phyloP scores from a whole-genome alignment of 2,113 vertebrate species.

The Alligator sinensis region DNA sequence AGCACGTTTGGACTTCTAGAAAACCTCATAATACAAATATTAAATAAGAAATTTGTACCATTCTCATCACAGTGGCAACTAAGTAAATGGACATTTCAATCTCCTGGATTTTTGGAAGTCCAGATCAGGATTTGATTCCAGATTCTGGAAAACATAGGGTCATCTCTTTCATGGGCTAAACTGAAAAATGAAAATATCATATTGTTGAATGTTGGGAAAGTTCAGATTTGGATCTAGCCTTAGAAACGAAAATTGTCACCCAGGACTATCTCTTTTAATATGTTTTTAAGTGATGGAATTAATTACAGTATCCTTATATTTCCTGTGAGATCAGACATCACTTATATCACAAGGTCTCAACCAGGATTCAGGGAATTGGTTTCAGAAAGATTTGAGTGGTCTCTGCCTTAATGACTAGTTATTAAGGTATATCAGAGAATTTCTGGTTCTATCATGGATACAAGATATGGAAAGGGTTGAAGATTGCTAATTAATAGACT shows the following conservation, averaged over 20 bases:
- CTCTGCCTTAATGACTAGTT: background rate
- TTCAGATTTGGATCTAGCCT: rapidly evolving
- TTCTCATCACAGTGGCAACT: background rate
- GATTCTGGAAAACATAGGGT: background rate
- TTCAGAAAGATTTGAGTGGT: background rate
- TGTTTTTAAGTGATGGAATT: background rate
- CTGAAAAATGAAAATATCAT: background rate
- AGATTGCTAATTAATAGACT: background rate
- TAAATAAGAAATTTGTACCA: background rate
- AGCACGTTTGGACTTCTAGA: background rate
- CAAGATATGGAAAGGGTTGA: background rate
- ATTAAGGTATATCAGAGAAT: background rate
- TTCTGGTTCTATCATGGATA: rapidly evolving
- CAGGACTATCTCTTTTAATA: background rate
- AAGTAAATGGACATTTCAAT: background rate
- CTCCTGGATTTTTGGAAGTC: background rate
- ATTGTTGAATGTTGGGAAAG: background rate
- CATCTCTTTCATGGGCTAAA: background rate
- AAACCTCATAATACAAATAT: background rate
- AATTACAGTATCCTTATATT: background rate
- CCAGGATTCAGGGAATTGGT: background rate
- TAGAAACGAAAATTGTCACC: background rate
- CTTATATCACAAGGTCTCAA: background rate
- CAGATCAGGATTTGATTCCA: background rate
- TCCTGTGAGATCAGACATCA: background rate